Percentiles rank a stretch among this genome's conserved stretches.
phyloP scores from a whole-genome alignment of 2,113 vertebrate genomes.

The Crypturellus undulatus region DNA sequence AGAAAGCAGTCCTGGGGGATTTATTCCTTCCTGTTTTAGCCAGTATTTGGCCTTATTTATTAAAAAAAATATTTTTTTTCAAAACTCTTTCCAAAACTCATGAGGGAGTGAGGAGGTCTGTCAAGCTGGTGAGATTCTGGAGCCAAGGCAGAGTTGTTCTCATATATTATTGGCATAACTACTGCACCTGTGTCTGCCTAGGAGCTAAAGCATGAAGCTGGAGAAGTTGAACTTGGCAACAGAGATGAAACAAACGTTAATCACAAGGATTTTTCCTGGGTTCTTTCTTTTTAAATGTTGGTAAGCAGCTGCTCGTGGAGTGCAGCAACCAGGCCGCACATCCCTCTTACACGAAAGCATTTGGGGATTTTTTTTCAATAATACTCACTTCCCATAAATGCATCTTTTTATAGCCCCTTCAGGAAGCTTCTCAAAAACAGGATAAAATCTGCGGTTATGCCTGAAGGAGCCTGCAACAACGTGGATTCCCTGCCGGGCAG shows the following conservation, averaged over 20 bases:
- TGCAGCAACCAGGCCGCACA: background rate
- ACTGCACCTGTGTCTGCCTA: too few species aligned
- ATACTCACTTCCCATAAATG: background rate
- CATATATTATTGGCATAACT: too few species aligned
- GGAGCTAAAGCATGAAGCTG: background rate
- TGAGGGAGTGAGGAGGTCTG: background rate
- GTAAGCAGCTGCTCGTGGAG: background rate
- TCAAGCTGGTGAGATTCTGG: background rate
- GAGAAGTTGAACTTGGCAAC: background rate
- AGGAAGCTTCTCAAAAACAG: background rate
- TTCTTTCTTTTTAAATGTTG: background rate
- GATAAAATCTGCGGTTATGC: rapidly evolving
- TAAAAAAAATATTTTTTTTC: background rate
- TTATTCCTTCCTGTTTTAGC: background rate
- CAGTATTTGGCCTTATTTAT: too few species aligned
- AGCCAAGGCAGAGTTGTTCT: background rate
- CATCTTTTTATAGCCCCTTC: background rate
- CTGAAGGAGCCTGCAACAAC: rapidly evolving
- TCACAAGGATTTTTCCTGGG: background rate
- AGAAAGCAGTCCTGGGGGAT: background rate
- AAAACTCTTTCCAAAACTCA: background rate
- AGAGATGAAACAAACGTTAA: background rate
- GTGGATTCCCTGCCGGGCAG: rapidly evolving
- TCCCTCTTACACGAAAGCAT: background rate
- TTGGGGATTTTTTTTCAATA: background rate